A percentile compares a stretch with the other conserved stretches of the same genome.
phyloP scores from a whole-genome alignment of 2,888 invertebrate genomes.

The Netelia fuscicornis region DNA sequence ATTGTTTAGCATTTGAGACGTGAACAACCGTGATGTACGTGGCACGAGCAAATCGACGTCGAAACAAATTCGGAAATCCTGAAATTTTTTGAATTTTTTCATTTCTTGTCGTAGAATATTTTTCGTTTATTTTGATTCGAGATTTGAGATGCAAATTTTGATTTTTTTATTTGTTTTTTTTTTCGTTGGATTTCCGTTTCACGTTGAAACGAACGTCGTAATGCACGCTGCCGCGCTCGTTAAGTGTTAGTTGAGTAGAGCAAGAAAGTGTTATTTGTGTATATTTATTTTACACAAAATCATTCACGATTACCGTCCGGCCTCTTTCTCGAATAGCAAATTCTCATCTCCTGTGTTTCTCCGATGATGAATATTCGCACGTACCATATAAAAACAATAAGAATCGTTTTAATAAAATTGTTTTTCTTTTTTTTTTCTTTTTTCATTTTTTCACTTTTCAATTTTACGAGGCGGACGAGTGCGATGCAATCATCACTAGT shows the following conservation, averaged over 20 bases:
- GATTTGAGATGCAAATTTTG: neutral
- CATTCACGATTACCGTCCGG: constrained; percentile 16
- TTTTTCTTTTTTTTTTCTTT: neutral
- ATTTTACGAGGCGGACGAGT: constrained; percentile 4
- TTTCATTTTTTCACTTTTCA: neutral
- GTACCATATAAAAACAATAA: neutral
- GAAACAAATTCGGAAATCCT: constrained; percentile 44
- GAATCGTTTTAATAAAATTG: neutral
- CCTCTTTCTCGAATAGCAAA: neutral
- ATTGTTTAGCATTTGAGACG: constrained; percentile 52
- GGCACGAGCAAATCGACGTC: constrained; percentile 51
- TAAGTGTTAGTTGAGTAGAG: constrained; percentile 78
- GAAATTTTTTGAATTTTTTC: neutral
- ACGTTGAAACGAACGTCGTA: constrained; percentile 65
- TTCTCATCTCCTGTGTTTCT: neutral
- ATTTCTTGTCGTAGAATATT: neutral
- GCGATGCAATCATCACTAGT: constrained; percentile 32
- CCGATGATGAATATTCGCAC: neutral
- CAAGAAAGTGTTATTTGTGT: constrained; percentile 44
- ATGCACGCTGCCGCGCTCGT: constrained; percentile 74
- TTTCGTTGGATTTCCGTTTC: constrained; percentile 47
- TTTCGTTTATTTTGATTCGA: neutral
- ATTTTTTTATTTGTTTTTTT: neutral
- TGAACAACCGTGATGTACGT: constrained; percentile 14
- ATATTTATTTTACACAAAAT: constrained; percentile 5